Percentiles rank a stretch among this genome's conserved stretches.
phyloP scores from a whole-genome alignment of 1,140 invertebrate species.

The Philopotamus ludificatus region DNA sequence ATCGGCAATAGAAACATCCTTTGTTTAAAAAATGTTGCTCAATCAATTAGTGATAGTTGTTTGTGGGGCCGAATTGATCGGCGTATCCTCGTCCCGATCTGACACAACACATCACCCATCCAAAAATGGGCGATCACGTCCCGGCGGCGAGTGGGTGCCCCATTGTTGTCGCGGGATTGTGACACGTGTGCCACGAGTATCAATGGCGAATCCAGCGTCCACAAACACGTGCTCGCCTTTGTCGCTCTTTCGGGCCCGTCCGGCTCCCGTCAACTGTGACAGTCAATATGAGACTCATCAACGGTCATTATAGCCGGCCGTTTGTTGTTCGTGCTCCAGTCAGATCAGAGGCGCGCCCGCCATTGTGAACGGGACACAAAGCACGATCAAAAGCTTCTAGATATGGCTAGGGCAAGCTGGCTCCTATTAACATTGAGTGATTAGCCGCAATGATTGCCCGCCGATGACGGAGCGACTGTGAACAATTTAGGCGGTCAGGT shows the following conservation, averaged over 20 bases:
- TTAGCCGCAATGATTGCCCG: conserved; percentile 30
- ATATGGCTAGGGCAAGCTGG: conserved; percentile 7
- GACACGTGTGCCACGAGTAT: not conserved
- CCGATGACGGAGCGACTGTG: conserved; percentile 29
- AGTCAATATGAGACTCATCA: conserved; percentile 11
- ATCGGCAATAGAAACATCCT: too few relatives aligned
- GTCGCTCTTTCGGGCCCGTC: not conserved
- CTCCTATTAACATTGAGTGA: conserved; percentile 35
- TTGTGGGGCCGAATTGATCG: too few relatives aligned
- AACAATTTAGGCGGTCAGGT: not conserved
- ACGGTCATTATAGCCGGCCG: conserved; percentile 1
- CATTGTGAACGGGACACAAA: not conserved
- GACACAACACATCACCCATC: too few relatives aligned
- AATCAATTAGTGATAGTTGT: too few relatives aligned
- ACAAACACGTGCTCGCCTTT: not conserved
- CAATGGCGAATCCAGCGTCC: not conserved
- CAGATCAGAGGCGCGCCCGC: not conserved
- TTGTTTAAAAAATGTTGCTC: too few relatives aligned
- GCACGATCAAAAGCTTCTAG: not conserved
- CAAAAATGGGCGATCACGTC: not conserved
- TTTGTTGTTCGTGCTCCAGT: not conserved
- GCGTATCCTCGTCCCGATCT: too few relatives aligned
- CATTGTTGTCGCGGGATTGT: not conserved
- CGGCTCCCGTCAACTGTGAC: conserved; percentile 1
- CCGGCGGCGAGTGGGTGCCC: too few relatives aligned